Conservation (phyloP, 1,140 invertebrate genomes). For the Gryon sp. region DNA sequence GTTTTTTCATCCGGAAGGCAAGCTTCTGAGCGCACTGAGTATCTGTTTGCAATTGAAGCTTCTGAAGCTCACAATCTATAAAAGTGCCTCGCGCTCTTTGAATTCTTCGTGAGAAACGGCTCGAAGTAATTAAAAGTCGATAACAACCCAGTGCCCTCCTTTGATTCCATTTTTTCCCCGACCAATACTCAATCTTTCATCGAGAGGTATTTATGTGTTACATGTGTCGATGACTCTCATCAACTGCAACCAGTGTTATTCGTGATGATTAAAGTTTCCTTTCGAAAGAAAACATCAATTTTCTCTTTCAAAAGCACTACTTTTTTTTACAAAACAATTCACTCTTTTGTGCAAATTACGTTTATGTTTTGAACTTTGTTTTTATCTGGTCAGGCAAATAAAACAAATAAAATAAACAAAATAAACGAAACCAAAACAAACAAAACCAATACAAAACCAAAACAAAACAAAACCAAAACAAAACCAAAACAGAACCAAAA, state of each 20-base stretch:
- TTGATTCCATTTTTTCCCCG: constrained; percentile 26
- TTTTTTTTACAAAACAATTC: no score
- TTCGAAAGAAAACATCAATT: no score
- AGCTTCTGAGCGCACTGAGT: constrained; percentile 16
- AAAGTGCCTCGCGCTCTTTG: constrained; percentile 49
- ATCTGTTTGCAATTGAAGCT: constrained; percentile 50
- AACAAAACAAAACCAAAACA: no score
- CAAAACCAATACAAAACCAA: no score
- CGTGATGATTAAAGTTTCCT: neutral
- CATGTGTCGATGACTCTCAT: constrained; percentile 32
- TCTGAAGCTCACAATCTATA: constrained; percentile 47
- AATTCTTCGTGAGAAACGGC: constrained; percentile 53
- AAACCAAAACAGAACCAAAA: no score
- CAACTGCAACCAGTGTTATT: neutral
- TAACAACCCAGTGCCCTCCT: constrained; percentile 59
- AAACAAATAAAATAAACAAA: no score
- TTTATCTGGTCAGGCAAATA: no score
- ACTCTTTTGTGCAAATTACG: no score
- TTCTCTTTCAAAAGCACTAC: no score
- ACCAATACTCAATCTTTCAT: constrained; percentile 37
- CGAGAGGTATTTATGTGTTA: constrained; percentile 30
- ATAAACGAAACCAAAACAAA: no score
- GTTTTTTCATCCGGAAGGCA: constrained; percentile 49
- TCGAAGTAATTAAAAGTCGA: constrained; percentile 63
- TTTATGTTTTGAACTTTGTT: no score